Percentiles rank a stretch among this genome's conserved stretches.
phyloP scores from a whole-genome alignment of 2,113 vertebrate species.

The Thamnaconus septentrionalis region DNA sequence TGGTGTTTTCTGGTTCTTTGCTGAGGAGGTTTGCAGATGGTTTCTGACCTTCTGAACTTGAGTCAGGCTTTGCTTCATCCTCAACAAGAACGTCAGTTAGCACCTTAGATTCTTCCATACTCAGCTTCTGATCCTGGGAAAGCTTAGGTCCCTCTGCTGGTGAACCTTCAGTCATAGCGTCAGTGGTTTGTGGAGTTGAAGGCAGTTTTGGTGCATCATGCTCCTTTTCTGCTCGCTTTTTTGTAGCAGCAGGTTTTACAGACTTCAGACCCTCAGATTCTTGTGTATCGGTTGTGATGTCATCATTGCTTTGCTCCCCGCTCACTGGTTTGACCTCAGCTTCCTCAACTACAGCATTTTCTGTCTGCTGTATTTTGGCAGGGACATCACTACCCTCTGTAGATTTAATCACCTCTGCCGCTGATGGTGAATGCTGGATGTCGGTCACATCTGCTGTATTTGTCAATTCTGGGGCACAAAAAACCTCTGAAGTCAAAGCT shows the following conservation, averaged over 20 bases:
- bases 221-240: too few relatives aligned
- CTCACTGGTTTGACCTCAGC: background rate
- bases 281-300: background rate
- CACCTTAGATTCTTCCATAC: too few relatives aligned
- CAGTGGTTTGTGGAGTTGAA: too few relatives aligned
- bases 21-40: background rate
- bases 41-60: background rate
- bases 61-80: background rate
- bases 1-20: background rate
- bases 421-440: background rate
- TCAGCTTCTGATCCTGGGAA: too few relatives aligned
- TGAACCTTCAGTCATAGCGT: too few relatives aligned
- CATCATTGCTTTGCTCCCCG: background rate
- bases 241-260: too few relatives aligned
- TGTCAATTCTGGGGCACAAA: too few relatives aligned
- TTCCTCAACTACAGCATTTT: background rate
- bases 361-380: background rate
- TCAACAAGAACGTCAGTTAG: background rate
- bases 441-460: background rate
- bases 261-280: too few relatives aligned
- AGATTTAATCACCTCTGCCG: background rate
- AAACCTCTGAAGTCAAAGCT: too few relatives aligned
- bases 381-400: too few relatives aligned
- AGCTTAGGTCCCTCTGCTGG: too few relatives aligned
- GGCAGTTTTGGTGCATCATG: too few relatives aligned